Base-by-base conservation (phyloP, 2,113 vertebrate genomes). In the Proterorhinus semilunaris region DNA sequence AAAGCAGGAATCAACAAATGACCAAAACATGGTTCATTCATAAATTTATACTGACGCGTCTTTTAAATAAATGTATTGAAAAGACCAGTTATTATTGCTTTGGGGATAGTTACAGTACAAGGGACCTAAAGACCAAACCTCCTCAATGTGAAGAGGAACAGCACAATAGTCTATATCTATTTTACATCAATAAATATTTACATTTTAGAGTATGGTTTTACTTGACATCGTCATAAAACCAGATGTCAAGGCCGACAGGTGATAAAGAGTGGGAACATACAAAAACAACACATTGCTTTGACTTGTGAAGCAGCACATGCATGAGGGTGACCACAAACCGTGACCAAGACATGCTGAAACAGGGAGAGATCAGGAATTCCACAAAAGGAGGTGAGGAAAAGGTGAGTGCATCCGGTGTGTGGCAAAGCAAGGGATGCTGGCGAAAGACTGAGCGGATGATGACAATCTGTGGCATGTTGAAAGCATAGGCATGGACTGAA, bases 291-390 rank as follows among this genome's bases (percentile, higher is more conserved):
- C 36, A 15, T 6, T 43, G 27, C 12, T 59, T 43, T 59, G 27
- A 44, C 7, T 9, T 45, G 13, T 52, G 53, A 53, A 62, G 62
- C 6, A 45, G 79, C 71, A 68, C 86, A 86, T 81, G 76, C 81
- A 75, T 12, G 36, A 81, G 48, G 58, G n/a, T 46, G 55, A 72
- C 49, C 0, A 1, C 51, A 71, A 71, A 68, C 16, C 48, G 68
- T 7, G 68, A 50, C 16, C 61, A 46, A 0, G 11, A 80, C 85
- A 83, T 88, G 83, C 86, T 71, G 70, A 7, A 66, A 77, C 79
- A 71, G 55, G 21, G 71, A 65, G 70, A 79, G 66, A 70, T 69
- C 52, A 52, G 57, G 59, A 62, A 86, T 83, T 78, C 77, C 78
- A 81, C 43, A 65, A 69, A 10, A 8, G 66, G 64, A 66, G 42